Base-by-base conservation (phyloP, 2,797 vertebrate species). In the Chaenodraco wilsoni region DNA sequence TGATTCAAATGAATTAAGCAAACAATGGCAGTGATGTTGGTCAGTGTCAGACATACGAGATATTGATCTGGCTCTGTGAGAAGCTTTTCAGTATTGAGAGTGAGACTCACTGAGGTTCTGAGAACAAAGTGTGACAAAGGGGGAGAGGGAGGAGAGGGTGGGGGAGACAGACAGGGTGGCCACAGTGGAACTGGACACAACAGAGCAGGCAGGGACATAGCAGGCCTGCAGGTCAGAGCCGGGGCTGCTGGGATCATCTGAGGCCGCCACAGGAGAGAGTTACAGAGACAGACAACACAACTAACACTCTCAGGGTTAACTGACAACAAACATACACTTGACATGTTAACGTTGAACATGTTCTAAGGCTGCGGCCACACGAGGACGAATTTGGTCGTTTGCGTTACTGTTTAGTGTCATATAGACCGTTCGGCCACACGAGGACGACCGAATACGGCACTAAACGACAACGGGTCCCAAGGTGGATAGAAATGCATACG, bases 211-310 rank as follows among this genome's bases (percentile, higher is more conserved):
- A 0, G 96, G 95, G 45, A 97, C 84, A 64, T 96, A 96, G 84
- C 94, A 95, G 88, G 96, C 95, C 84, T 95, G 94, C 69, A 95
- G 94, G 91, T 97, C 96, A 52, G 90, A 94, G 83, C 93, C 95
- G 91, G 96, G 96, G 88, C 95, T 96, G 84, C 94, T 96, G 82
- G 95, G 94, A 51, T 97, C 96, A 9, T 97, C 96, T 98, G 93
- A 49, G 78, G 79, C 46, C 59, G 61, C 31, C 73, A 65, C 78
- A 48, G 65, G 67, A 37, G 43, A 78, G 70, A 84, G 67, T 19
- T 17, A 72, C 48, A 74, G 1, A 72, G 63, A 72, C 69, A 58
- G 51, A 9, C 33, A 37, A 37, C 33, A 37, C 33, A 37, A 37
- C 33, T 1, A 9, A 37, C 6, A 37, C 33, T 37, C 33, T 37